Base-by-base conservation (phyloP, 2,113 vertebrate species). In the Brachirus orientalis region DNA sequence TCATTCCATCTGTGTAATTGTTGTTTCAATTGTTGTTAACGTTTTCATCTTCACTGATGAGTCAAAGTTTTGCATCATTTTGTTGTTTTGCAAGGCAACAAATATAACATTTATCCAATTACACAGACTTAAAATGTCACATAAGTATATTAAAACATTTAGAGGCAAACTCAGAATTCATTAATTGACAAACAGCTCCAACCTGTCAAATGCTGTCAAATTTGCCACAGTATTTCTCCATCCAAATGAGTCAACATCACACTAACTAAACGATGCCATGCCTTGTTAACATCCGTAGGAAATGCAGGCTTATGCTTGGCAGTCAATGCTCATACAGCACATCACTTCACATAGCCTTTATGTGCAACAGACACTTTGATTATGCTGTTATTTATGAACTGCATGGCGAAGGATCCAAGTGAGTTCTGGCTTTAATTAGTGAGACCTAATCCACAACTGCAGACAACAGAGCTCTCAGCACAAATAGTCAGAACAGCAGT, bases 401-500 rank as follows among this genome's bases (percentile, higher is more conserved):
- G 73, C 28, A 28, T 28, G 81, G 12, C 65, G 2, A 1, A 7
- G 3, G 70, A 63, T 56, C 63, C 67, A 74, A 68, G 52, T 45
- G 38, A 60, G 45, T 22, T 81, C 83, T 88, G 89, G 52, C 17
- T 84, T 82, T 76, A 83, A 90, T 89, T 84, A 88, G 58, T 63
- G 14, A 52, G 65, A 36, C 19, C 62, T 65, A 55, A 85, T 77
- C 63, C 82, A 75, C 68, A 77, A 79, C 75, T 75, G 75, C 74
- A 80, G 86, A 82, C 73, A 70, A 82, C 73, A 70, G 47, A 9
- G 51, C 43, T 63, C 69, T 73, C 63, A 65, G 50, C 64, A 71
- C 56, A 71, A 71, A 63, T 7, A 55, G n/a, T 6, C 53, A 19
- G 59, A 60, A 63, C 20, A 43, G 47, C 0, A 47, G 80, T 77